Percentiles rank a stretch among this genome's conserved stretches.
Evolutionary conservation across 2,888 invertebrate species (phyloP).

Genomic region (Isotomurus palustris): DNA sequence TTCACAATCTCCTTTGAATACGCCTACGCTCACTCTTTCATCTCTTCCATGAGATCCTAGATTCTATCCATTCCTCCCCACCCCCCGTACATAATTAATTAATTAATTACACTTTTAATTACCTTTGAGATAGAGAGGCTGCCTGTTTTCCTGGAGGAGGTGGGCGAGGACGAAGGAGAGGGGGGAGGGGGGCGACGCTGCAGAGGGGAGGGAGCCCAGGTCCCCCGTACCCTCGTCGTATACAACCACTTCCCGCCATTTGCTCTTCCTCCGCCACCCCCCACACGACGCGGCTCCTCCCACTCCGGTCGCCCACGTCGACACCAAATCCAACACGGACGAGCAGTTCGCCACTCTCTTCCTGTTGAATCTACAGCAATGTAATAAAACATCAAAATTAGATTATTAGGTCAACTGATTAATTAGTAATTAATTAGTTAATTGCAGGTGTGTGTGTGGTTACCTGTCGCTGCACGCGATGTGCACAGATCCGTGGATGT

Average conservation of each 20-base stretch:
- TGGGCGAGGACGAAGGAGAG: conserved; percentile 62
- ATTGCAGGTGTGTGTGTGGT: too few relatives aligned
- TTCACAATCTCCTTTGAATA: too few relatives aligned
- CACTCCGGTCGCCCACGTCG: conserved; percentile 54
- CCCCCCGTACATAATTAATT: too few relatives aligned
- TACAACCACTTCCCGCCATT: conserved; percentile 58
- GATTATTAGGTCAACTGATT: too few relatives aligned
- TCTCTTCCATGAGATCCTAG: too few relatives aligned
- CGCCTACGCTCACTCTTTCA: too few relatives aligned
- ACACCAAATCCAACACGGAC: conserved; percentile 63
- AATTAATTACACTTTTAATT: too few relatives aligned
- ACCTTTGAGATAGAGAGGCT: conserved; percentile 65
- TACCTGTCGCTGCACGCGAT: conserved; percentile 66
- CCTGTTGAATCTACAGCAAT: too few relatives aligned
- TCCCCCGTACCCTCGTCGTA: conserved; percentile 66
- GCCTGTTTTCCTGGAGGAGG: conserved; percentile 63
- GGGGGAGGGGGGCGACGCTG: conserved; percentile 59
- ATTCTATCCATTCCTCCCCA: too few relatives aligned
- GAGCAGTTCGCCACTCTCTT: conserved; percentile 63
- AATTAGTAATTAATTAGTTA: too few relatives aligned
- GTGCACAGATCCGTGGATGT: conserved; percentile 65
- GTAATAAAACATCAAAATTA: too few relatives aligned
- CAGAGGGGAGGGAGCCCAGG: conserved; percentile 55
- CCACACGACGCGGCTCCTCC: conserved; percentile 6
- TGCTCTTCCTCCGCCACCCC: conserved; percentile 10